Conservation (phyloP, 2,888 invertebrate genomes). For the Hydrotaea diabolus region DNA sequence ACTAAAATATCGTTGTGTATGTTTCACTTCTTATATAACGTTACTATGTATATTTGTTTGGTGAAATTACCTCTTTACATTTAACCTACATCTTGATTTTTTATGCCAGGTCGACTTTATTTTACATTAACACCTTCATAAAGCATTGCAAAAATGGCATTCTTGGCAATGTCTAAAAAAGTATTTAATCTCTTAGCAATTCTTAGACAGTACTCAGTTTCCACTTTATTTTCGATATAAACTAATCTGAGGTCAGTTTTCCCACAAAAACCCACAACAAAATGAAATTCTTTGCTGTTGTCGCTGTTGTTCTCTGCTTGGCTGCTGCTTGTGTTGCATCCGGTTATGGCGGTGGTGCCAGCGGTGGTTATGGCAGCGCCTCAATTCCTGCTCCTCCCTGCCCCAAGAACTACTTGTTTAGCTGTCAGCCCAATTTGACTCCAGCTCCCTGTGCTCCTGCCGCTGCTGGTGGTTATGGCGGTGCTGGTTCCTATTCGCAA, state of each 20-base stretch:
- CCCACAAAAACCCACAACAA: background rate
- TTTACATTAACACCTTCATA: no score
- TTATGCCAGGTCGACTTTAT: no score
- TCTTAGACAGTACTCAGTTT: background rate
- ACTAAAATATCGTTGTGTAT: no score
- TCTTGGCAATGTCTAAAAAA: background rate
- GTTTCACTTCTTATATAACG: no score
- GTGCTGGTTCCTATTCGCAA: slow-evolving; percentile 54
- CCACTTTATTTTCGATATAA: background rate
- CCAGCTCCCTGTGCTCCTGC: slow-evolving; percentile 51
- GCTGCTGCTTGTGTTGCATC: background rate
- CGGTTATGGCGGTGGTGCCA: slow-evolving; percentile 1
- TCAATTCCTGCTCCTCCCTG: slow-evolving; percentile 51
- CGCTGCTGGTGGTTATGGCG: slow-evolving; percentile 27
- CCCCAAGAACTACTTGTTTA: slow-evolving; percentile 60
- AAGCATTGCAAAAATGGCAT: background rate
- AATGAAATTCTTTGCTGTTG: slow-evolving; percentile 36
- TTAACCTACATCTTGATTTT: no score
- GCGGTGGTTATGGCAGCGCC: background rate
- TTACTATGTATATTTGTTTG: no score
- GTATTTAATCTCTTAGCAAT: background rate
- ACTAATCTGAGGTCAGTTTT: background rate
- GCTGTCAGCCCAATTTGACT: slow-evolving; percentile 61
- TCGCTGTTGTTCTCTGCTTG: slow-evolving; percentile 25
- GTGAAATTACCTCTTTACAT: no score